Percentiles rank a stretch among this genome's conserved stretches.
Evolutionary conservation across 2,888 invertebrate species (phyloP).

Genomic region (Acrocyrtus sp.): DNA sequence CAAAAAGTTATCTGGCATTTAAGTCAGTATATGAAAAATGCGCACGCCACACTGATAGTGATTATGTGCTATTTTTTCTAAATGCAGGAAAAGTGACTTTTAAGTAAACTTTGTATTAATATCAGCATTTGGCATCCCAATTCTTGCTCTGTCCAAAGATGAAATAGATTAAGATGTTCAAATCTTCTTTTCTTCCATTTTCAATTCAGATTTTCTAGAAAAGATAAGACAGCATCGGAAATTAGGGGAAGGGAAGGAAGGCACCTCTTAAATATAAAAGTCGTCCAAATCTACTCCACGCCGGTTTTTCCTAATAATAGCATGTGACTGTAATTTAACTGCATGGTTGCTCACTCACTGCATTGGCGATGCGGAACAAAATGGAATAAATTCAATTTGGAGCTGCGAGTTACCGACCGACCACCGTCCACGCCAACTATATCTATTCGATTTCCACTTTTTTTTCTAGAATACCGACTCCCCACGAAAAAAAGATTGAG

Average conservation of each 20-base stretch:
- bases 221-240: constrained; percentile 28
- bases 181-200: constrained; percentile 8
- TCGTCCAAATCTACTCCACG: too few relatives aligned
- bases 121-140: too few relatives aligned
- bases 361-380: constrained; percentile 28
- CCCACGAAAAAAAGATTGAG: constrained; percentile 1
- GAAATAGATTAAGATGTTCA: constrained; percentile 6
- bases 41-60: too few relatives aligned
- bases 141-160: neutral
- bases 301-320: neutral
- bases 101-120: too few relatives aligned
- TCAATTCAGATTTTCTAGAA: constrained; percentile 25
- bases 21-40: too few relatives aligned
- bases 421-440: constrained; percentile 2
- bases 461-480: neutral
- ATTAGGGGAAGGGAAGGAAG: constrained; percentile 13
- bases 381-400: constrained; percentile 53
- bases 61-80: too few relatives aligned
- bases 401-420: too few relatives aligned
- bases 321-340: constrained; percentile 23
- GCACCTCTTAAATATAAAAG: too few relatives aligned
- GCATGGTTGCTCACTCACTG: constrained; percentile 31
- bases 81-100: too few relatives aligned
- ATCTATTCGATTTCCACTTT: neutral
- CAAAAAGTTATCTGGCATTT: neutral